Evolutionary conservation across 2,113 vertebrate species (phyloP).

Genomic region (Penelope pileata): DNA sequence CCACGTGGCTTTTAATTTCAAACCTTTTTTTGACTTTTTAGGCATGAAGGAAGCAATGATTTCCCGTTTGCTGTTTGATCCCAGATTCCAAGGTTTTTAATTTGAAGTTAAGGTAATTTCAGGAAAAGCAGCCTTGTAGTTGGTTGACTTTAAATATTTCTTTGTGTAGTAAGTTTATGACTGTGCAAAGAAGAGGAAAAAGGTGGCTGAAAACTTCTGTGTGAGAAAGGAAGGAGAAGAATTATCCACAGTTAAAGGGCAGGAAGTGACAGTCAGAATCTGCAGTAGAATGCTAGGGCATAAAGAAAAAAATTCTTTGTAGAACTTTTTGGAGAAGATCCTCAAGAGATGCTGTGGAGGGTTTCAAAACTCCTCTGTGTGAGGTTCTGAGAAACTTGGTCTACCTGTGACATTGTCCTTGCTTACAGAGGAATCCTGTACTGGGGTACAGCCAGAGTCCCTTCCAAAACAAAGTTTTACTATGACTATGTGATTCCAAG

Average conservation of each 20-base stretch:
- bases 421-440: fast-evolving
- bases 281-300: fast-evolving
- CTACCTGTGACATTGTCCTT: not conserved
- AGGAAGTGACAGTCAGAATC: not conserved
- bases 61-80: not conserved
- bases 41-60: not conserved
- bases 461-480: not conserved
- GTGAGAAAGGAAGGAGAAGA: not conserved
- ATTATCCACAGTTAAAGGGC: not conserved
- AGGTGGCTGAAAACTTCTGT: not conserved
- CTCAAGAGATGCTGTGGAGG: not conserved
- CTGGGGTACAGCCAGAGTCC: not conserved
- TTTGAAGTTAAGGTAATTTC: not conserved
- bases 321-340: not conserved
- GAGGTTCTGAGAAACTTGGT: not conserved
- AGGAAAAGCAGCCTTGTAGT: not conserved
- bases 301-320: not conserved
- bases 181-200: not conserved
- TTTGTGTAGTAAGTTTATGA: not conserved
- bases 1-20: not conserved
- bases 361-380: not conserved
- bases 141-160: not conserved
- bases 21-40: not conserved
- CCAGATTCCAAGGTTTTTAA: not conserved
- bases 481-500: not conserved